Conservation (phyloP, 2,797 vertebrate species). For the Pelobates cultripes region DNA sequence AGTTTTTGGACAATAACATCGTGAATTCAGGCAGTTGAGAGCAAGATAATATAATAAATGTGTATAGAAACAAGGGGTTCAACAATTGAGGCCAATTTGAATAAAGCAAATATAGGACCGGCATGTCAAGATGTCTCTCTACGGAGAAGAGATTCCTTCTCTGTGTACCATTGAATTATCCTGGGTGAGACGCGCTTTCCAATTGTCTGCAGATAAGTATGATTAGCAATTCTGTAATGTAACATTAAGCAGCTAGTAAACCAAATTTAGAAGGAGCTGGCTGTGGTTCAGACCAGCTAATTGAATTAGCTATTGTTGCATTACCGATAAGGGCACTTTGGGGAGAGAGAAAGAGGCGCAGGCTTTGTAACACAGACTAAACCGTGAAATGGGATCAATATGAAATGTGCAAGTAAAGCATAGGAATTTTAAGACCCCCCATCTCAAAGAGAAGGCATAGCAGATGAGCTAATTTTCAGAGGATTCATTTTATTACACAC, state of each 20-base stretch:
- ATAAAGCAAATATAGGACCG: slow-evolving; percentile 21
- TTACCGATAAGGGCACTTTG: slow-evolving; percentile 65
- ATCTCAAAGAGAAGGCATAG: slow-evolving; percentile 10
- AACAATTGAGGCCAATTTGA: not conserved
- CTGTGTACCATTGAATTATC: slow-evolving; percentile 53
- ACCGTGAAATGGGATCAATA: slow-evolving; percentile 55
- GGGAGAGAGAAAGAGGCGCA: slow-evolving; percentile 55
- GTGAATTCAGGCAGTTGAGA: not conserved
- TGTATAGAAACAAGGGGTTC: not conserved
- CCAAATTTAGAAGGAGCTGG: slow-evolving; percentile 62
- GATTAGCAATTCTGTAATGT: slow-evolving; percentile 60
- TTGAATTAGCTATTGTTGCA: slow-evolving; percentile 66
- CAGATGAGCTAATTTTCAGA: slow-evolving; percentile 28
- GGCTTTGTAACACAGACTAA: slow-evolving; percentile 47
- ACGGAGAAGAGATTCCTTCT: slow-evolving; percentile 44
- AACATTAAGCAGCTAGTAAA: slow-evolving; percentile 59
- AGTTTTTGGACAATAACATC: not conserved
- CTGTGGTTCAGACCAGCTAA: slow-evolving; percentile 64
- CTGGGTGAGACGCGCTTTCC: slow-evolving; percentile 41
- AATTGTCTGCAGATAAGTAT: slow-evolving; percentile 57
- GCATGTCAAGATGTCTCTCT: slow-evolving; percentile 11
- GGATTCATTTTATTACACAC: slow-evolving; percentile 39
- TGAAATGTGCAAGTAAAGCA: slow-evolving; percentile 46
- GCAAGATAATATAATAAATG: not conserved
- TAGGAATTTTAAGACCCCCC: slow-evolving; percentile 37